Percentiles rank a stretch among this genome's conserved stretches.
Conservation (phyloP, 2,797 vertebrate genomes). For the Orestias chungarensis region DNA sequence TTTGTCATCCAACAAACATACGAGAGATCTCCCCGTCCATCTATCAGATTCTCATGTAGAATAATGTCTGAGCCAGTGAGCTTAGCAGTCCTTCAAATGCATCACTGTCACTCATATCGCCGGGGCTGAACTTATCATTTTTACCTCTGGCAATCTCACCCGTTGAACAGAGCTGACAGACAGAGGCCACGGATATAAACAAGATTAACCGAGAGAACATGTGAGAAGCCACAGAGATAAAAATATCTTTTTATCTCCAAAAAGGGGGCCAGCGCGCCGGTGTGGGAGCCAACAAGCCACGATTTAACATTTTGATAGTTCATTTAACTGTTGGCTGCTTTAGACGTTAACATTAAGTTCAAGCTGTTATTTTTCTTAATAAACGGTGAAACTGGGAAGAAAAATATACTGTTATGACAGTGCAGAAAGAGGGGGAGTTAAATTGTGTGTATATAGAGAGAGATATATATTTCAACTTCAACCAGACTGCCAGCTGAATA, state of each 20-base stretch:
- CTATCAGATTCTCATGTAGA: constrained; percentile 30
- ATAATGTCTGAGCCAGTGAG: constrained; percentile 32
- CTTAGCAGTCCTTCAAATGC: constrained; percentile 50
- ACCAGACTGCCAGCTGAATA: constrained; percentile 59
- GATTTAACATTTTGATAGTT: neutral
- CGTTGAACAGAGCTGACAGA: constrained; percentile 42
- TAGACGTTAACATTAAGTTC: neutral
- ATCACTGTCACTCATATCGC: constrained; percentile 55
- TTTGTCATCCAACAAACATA: constrained; percentile 14
- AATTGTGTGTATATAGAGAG: neutral
- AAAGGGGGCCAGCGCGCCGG: constrained; percentile 3
- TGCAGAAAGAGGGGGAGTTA: neutral
- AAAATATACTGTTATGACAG: neutral
- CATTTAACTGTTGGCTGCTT: neutral
- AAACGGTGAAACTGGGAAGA: neutral
- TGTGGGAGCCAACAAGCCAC: constrained; percentile 2
- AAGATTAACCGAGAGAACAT: constrained; percentile 32
- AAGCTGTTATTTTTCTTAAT: neutral
- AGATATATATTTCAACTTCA: constrained; percentile 48
- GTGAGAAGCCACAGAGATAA: constrained; percentile 16
- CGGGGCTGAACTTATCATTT: constrained; percentile 55
- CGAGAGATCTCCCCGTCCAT: constrained; percentile 27
- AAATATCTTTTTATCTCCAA: neutral
- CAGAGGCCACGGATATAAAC: constrained; percentile 46
- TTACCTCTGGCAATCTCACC: constrained; percentile 60